A percentile compares a stretch with the other conserved stretches of the same genome.
These are phyloP conservation scores for Pluvianellus socialis DNA, from an alignment of 2,113 vertebrate species.

Conservation along the genomic window DNA sequence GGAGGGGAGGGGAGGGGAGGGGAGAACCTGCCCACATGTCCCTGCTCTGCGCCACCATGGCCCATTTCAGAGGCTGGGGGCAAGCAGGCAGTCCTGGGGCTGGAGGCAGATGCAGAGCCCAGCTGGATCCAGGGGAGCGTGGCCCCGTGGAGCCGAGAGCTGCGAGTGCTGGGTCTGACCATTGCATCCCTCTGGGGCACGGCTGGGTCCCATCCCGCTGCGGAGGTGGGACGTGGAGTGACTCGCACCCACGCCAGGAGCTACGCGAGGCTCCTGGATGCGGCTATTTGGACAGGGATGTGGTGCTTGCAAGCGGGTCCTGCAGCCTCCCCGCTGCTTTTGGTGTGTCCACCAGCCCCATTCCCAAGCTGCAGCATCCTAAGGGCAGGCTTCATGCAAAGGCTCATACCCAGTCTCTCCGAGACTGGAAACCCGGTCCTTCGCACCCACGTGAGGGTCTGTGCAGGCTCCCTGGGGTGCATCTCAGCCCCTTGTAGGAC, in stretches of 20 bases:
- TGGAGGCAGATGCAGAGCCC: neutral
- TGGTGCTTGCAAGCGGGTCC: neutral
- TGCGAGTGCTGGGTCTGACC: neutral
- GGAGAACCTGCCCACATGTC: neutral
- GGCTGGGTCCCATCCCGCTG: neutral
- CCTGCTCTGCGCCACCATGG: neutral
- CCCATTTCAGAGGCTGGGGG: neutral
- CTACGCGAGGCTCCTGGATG: neutral
- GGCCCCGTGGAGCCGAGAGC: neutral
- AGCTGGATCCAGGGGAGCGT: neutral
- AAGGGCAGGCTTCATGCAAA: neutral
- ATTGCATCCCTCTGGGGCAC: neutral
- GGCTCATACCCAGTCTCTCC: neutral
- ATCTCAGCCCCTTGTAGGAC: neutral
- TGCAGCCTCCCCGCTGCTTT: neutral
- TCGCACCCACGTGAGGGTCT: neutral
- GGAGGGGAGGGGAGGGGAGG: neutral
- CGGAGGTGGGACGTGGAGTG: neutral
- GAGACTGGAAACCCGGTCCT: neutral
- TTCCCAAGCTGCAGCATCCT: neutral
- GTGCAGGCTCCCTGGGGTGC: neutral
- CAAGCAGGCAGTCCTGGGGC: neutral
- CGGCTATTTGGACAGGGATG: neutral
- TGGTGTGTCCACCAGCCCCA: neutral
- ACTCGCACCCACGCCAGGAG: accelerated